Percentiles rank a stretch among this genome's conserved stretches.
Conservation (phyloP, 2,113 vertebrate genomes). For the Solea senegalensis region DNA sequence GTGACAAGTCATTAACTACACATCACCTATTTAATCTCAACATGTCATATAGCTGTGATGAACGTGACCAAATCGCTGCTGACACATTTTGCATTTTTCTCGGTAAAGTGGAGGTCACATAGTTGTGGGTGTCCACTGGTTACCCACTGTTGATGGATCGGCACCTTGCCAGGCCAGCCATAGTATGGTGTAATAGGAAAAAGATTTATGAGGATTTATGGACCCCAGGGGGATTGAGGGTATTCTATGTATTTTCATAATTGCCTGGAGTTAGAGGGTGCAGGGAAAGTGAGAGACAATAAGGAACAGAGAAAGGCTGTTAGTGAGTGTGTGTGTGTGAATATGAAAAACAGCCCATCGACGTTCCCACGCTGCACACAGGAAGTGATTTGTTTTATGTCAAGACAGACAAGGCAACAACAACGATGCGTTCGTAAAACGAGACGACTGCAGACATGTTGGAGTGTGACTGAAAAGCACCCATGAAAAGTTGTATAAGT, state of each 20-base stretch:
- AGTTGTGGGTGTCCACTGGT: constrained; percentile 72
- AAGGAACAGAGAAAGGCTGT: constrained; percentile 20
- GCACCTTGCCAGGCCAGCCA: constrained; percentile 61
- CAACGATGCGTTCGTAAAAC: no score
- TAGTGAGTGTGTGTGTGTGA: constrained; percentile 4
- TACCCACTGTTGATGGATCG: constrained; percentile 70
- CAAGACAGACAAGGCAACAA: no score
- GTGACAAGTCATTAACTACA: constrained; percentile 53
- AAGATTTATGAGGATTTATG: constrained; percentile 65
- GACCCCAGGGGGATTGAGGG: constrained; percentile 55
- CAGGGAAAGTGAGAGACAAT: constrained; percentile 44
- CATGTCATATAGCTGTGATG: constrained; percentile 61
- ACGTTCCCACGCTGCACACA: not conserved
- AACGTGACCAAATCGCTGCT: constrained; percentile 63
- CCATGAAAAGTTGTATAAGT: no score
- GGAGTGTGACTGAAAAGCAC: no score
- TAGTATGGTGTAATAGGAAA: constrained; percentile 63
- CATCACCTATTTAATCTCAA: constrained; percentile 68
- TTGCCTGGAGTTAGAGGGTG: constrained; percentile 52
- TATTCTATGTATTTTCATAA: constrained; percentile 74
- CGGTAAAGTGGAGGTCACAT: constrained; percentile 61
- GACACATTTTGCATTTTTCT: constrained; percentile 64
- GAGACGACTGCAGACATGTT: no score
- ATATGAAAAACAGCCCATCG: constrained; percentile 10
- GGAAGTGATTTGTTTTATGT: no score